Evolutionary conservation across 1,140 invertebrate species (phyloP).

Genomic region (Formica exsecta): DNA sequence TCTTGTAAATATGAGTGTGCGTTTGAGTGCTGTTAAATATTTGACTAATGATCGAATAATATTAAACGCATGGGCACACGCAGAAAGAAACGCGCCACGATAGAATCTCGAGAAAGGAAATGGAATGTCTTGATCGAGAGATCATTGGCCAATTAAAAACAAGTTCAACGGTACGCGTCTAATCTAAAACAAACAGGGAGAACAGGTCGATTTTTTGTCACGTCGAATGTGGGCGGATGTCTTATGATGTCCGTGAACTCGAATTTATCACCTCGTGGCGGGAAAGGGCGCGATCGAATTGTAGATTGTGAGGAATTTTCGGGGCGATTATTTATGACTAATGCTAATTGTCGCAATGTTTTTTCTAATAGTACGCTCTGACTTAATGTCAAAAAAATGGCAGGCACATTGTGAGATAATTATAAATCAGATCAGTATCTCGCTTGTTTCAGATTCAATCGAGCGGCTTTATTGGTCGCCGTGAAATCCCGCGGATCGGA

Average conservation of each 20-base stretch:
- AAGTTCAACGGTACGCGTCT: constrained; percentile 60
- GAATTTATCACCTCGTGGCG: constrained; percentile 54
- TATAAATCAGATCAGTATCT: constrained; percentile 70
- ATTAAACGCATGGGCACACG: constrained; percentile 6
- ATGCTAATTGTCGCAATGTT: constrained; percentile 27
- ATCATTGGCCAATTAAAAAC: constrained; percentile 58
- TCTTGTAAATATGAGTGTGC: constrained; percentile 11
- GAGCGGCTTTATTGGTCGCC: constrained; percentile 77
- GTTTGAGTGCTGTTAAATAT: not conserved
- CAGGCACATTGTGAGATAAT: constrained; percentile 66
- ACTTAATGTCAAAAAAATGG: constrained; percentile 22
- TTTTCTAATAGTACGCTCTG: constrained; percentile 24
- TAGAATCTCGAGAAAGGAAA: constrained; percentile 60
- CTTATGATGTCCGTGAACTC: constrained; percentile 60
- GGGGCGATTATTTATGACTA: constrained; percentile 45
- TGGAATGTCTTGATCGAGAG: constrained; percentile 52
- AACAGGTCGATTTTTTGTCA: constrained; percentile 63
- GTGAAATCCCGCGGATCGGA: constrained; percentile 74
- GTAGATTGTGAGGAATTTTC: constrained; percentile 41
- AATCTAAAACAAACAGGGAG: constrained; percentile 56
- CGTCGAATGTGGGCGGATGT: constrained; percentile 45
- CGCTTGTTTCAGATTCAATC: constrained; percentile 67
- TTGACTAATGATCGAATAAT: constrained; percentile 38
- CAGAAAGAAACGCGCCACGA: constrained; percentile 31
- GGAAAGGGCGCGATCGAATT: constrained; percentile 50